Conservation (phyloP, 2,888 invertebrate genomes). For the Trachelus stipa region DNA sequence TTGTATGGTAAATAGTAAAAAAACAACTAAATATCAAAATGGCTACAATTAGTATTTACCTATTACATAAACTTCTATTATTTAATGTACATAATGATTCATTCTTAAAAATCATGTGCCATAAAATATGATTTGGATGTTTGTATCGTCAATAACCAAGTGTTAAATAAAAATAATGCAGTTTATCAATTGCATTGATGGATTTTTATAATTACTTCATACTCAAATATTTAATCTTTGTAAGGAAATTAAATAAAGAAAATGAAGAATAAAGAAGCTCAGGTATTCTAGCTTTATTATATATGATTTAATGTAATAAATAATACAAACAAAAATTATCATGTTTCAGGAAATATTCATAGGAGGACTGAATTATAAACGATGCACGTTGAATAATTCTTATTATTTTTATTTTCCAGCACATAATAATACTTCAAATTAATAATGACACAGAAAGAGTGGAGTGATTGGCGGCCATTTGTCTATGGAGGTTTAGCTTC, state of each 20-base stretch:
- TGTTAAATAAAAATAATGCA: neutral
- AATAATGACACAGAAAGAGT: slow-evolving; percentile 83
- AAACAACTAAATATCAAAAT: neutral
- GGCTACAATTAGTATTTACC: neutral
- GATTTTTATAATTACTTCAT: neutral
- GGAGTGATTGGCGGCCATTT: slow-evolving; percentile 94
- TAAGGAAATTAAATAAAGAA: neutral
- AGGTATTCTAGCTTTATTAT: neutral
- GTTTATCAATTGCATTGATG: neutral
- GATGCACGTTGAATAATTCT: neutral
- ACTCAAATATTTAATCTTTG: neutral
- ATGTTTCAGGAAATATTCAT: neutral
- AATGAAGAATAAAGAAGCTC: neutral
- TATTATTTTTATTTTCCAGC: slow-evolving; percentile 22
- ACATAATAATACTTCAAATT: slow-evolving; percentile 25
- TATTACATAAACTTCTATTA: neutral
- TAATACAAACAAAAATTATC: neutral
- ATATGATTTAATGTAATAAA: neutral
- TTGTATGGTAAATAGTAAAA: neutral
- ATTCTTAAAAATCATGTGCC: neutral
- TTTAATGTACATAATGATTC: neutral
- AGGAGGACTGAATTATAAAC: neutral
- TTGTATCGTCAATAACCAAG: neutral
- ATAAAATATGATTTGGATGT: neutral
- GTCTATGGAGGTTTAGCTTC: slow-evolving; percentile 94